phyloP scores from a whole-genome alignment of 2,113 vertebrate species.

The Phrynocephalus versicolor region DNA sequence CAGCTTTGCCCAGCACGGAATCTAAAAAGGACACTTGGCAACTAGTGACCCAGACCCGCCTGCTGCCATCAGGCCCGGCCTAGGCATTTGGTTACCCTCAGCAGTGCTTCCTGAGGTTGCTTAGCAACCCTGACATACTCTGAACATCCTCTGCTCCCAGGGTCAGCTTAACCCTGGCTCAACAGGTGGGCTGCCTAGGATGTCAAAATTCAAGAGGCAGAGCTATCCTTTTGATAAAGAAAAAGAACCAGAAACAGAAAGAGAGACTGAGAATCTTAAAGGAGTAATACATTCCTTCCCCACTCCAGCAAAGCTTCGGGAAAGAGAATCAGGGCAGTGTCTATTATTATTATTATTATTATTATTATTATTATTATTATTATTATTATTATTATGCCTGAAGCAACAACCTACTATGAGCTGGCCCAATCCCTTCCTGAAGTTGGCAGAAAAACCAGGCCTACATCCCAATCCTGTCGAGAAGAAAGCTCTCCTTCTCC shows the following conservation, averaged over 20 bases:
- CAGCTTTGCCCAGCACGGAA: not conserved
- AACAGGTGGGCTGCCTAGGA: not conserved
- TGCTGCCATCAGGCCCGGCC: not conserved
- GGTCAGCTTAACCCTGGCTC: not conserved
- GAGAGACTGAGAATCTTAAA: too few species aligned
- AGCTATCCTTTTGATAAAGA: not conserved
- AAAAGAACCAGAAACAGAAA: not conserved
- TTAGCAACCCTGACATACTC: not conserved
- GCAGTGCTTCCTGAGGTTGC: not conserved
- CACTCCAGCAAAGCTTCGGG: too few species aligned
- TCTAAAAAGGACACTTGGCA: not conserved
- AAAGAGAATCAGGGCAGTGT: too few species aligned
- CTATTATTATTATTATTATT: too few species aligned
- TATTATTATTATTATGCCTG: not conserved
- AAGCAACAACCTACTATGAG: not conserved
- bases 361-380: too few species aligned
- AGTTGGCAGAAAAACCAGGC: not conserved
- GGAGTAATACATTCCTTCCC: not conserved
- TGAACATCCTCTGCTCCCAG: not conserved
- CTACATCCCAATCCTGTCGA: not conserved
- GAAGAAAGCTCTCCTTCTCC: not conserved
- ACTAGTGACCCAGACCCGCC: not conserved
- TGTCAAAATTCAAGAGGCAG: not conserved
- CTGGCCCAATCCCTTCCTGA: not conserved
- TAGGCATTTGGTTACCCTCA: too few species aligned